These are phyloP conservation scores for Okapia johnstoni DNA, from an alignment of 2,113 vertebrate genomes.

Conservation along the genomic window DNA sequence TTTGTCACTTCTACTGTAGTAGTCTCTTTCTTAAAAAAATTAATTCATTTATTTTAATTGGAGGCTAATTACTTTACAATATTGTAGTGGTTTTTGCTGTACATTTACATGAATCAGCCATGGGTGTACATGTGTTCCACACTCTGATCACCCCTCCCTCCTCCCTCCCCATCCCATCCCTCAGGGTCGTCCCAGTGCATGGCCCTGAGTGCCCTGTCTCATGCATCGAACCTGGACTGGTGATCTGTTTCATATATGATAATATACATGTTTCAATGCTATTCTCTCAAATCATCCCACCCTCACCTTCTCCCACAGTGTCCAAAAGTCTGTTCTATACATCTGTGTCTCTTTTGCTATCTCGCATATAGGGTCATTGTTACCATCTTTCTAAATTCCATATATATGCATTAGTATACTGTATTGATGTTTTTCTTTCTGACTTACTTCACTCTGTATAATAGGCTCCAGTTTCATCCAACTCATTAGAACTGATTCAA, in stretches of 20 bases:
- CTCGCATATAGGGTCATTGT: too few species aligned
- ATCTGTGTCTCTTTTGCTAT: too few species aligned
- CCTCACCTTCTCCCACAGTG: neutral
- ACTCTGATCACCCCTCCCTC: neutral
- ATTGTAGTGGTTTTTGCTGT: neutral
- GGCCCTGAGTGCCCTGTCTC: neutral
- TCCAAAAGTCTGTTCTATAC: too few species aligned
- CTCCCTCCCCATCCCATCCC: neutral
- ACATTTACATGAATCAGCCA: neutral
- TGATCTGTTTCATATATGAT: neutral
- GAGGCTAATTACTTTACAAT: neutral
- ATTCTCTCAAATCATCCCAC: neutral
- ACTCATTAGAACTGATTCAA: too few species aligned
- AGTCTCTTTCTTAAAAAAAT: neutral
- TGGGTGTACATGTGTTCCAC: neutral
- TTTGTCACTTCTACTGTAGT: too few species aligned
- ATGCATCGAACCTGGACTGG: neutral
- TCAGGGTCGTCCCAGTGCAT: neutral
- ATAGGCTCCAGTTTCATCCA: too few species aligned
- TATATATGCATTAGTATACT: too few species aligned
- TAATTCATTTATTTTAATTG: neutral
- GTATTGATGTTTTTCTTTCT: too few species aligned
- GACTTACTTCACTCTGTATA: too few species aligned
- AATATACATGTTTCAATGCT: neutral
- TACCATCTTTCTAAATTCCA: too few species aligned